Base-by-base conservation (phyloP, 2,797 vertebrate species). In the Australoheros facetus region DNA sequence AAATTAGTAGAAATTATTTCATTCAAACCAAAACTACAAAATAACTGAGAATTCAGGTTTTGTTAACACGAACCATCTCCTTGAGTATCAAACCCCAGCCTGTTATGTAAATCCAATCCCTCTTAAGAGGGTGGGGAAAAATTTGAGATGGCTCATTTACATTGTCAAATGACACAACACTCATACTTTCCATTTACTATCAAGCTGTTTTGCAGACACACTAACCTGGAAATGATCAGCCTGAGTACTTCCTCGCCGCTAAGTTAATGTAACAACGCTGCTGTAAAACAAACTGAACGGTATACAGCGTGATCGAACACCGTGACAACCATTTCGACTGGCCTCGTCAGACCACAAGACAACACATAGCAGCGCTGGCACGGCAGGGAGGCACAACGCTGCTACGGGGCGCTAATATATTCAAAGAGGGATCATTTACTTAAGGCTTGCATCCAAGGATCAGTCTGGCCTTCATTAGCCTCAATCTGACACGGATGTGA, bases 111-210 rank as follows among this genome's bases (percentile, higher is more conserved):
- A 96, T 94, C 88, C 16, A 73, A 85, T 83, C 85, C 92, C 81
- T 93, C 88, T 94, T 88, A 80, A 94, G 93, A 91, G 89, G 93
- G 93, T 89, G 94, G 94, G 93, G 93, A 84, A 83, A 87, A 84
- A 83, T 81, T 88, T 86, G 83, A 77, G 85, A 86, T 57, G 80
- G 83, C 88, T 94, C 89, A 95, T 95, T 95, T 95, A 94, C 95
- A 95, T 95, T 84, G 85, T 89, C 90, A 95, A 94, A 95, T 92
- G 88, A 94, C 91, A 93, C 80, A 89, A 94, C 91, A 93, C 92
- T 95, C 93, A 94, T 84, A 90, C 78, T 95, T 95, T 95, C 94
- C 94, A 91, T 94, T 92, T 92, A 89, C 85, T 89, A 93, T 92
- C 85, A 91, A 91, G 64, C 75, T 82, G 87, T 80, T 87, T 84